Conservation (phyloP, 2,113 vertebrate genomes). For the Anser cygnoides region DNA sequence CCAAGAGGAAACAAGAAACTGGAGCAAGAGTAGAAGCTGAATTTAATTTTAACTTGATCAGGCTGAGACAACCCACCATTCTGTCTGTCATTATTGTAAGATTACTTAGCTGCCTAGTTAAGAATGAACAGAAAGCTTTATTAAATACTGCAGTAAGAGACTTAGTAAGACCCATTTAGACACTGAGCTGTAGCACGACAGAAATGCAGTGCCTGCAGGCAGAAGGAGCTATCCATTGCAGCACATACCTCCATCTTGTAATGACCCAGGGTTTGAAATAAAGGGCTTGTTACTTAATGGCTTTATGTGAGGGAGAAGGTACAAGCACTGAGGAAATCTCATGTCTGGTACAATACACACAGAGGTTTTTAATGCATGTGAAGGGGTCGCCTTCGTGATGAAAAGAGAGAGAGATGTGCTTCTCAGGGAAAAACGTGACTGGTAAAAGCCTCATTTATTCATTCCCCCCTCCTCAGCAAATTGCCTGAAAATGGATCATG, state of each 20-base stretch:
- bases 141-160: not conserved
- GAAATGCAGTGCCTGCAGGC: not conserved
- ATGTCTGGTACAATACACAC: not conserved
- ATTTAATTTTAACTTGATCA: not conserved
- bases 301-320: not conserved
- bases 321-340: not conserved
- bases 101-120: not conserved
- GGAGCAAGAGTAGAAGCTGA: not conserved
- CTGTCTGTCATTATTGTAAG: not conserved
- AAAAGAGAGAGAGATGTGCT: not conserved
- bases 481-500: slow-evolving; percentile 43
- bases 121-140: not conserved
- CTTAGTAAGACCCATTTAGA: not conserved
- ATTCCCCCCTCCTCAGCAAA: not conserved
- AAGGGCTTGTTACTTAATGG: not conserved
- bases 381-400: not conserved
- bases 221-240: not conserved
- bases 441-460: not conserved
- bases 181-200: not conserved
- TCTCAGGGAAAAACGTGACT: not conserved
- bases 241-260: not conserved
- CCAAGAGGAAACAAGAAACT: not conserved
- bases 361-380: not conserved
- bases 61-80: not conserved
- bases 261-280: not conserved